These are phyloP conservation scores for Campoplex capitator DNA, from an alignment of 2,888 invertebrate species.

Conservation along the genomic window DNA sequence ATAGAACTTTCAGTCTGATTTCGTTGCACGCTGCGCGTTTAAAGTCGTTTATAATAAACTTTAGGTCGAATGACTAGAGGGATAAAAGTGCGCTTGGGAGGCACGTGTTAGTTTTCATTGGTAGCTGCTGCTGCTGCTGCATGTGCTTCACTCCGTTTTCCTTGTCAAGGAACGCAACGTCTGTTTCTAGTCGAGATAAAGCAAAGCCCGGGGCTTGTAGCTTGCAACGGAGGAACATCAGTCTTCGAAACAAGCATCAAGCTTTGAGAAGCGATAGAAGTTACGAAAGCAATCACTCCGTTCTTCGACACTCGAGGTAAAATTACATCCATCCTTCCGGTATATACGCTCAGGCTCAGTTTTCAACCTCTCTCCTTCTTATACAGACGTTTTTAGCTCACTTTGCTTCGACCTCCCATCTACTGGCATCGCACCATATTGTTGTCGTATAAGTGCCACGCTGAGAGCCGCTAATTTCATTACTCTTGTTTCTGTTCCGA, in stretches of 20 bases:
- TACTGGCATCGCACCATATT: constrained; percentile 51
- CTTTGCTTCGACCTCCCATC: constrained; percentile 28
- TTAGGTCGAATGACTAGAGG: constrained; percentile 15
- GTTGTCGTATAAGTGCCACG: constrained; percentile 46
- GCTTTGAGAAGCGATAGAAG: constrained; percentile 62
- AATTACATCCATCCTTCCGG: constrained; percentile 67
- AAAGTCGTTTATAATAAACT: constrained; percentile 62
- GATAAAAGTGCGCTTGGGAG: neutral
- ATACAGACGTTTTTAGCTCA: constrained; percentile 18
- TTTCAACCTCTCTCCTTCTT: constrained; percentile 53
- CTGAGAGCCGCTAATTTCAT: constrained; percentile 67
- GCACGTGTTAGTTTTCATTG: neutral
- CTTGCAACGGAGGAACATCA: constrained; percentile 46
- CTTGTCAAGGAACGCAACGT: constrained; percentile 51
- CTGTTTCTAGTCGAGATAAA: constrained; percentile 71
- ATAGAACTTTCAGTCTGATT: constrained; percentile 12
- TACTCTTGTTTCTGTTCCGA: constrained; percentile 67
- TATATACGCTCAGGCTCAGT: constrained; percentile 11
- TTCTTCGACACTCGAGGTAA: constrained; percentile 70
- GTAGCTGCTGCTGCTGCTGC: neutral
- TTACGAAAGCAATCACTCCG: constrained; percentile 67
- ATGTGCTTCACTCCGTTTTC: neutral
- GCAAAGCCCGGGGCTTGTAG: constrained; percentile 39
- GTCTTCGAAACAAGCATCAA: constrained; percentile 45
- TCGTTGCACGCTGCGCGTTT: constrained; percentile 11